These are phyloP conservation scores for Acropternis orthonyx DNA, from an alignment of 2,797 vertebrate genomes.

Conservation along the genomic window DNA sequence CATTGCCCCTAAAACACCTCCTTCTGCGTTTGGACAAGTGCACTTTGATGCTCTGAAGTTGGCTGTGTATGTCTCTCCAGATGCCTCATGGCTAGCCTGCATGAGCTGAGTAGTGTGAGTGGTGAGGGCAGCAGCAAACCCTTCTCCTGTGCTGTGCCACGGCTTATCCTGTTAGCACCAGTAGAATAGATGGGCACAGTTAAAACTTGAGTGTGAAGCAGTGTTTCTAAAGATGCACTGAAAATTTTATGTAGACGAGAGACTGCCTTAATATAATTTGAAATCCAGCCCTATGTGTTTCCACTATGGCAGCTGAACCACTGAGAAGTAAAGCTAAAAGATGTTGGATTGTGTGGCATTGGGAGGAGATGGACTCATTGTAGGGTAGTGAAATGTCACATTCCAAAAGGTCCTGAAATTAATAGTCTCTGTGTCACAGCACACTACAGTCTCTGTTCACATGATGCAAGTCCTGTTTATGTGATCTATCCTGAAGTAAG, in stretches of 20 bases:
- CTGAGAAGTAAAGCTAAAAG: slow-evolving; percentile 45
- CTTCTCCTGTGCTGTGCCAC: neutral
- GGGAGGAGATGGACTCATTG: slow-evolving; percentile 49
- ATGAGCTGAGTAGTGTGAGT: neutral
- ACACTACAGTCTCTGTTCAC: slow-evolving; percentile 60
- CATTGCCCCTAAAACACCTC: neutral
- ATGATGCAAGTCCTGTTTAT: slow-evolving; percentile 71
- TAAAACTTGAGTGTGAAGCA: slow-evolving; percentile 12
- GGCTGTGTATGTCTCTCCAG: neutral
- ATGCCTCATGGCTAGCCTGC: neutral
- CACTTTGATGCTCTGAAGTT: neutral
- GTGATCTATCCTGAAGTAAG: slow-evolving; percentile 73
- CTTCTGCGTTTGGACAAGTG: neutral
- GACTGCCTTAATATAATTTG: neutral
- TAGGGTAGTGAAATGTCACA: slow-evolving; percentile 79
- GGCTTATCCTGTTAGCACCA: neutral
- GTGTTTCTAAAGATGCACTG: slow-evolving; percentile 43
- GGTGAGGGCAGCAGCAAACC: neutral
- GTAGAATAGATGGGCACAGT: slow-evolving; percentile 34
- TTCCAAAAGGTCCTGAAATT: slow-evolving; percentile 75
- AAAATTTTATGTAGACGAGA: slow-evolving; percentile 44
- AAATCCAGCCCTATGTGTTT: slow-evolving; percentile 34
- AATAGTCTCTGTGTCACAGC: slow-evolving; percentile 67
- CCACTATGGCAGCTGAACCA: slow-evolving; percentile 44
- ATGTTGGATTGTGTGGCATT: slow-evolving; percentile 4